Base-by-base conservation (phyloP, 2,888 invertebrate genomes). In the Carabus problematicus region DNA sequence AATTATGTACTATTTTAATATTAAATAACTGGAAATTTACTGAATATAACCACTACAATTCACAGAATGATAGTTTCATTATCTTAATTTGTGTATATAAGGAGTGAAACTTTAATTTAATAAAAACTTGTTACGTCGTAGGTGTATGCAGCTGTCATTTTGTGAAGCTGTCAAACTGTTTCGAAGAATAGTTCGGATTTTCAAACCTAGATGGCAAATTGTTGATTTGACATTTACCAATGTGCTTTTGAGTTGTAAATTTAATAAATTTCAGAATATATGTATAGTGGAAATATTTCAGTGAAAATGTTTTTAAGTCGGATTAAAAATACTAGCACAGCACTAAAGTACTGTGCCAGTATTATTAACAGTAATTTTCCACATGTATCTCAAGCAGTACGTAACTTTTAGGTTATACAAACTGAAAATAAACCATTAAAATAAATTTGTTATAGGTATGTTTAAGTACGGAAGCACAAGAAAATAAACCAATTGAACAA, bases 271-370 rank as follows among this genome's bases (percentile, higher is more conserved):
- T 3, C 29, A 29, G n/a, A n/a, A n/a, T n/a, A n/a, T n/a, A 29
- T 29, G 6, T 29, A 29, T 3, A 29, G 29, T 29, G 6, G 29
- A 29, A 2, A 29, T 29, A 29, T 29, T 29, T 29, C 29, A 29
- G 29, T 6, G 29, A 29, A 29, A 39, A 69, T 69, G 69, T 69
- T 69, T 8, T 47, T 69, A 56, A 69, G 40, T 47, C 69, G 69
- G 14, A 62, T 69, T 40, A 61, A 39, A 56, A 43, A 12, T 39
- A 45, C 69, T 45, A 41, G 47, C 12, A 16, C 69, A 61, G 41
- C 60, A 40, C n/a, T 62, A 14, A 61, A 62, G 62, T 60, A 60
- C 18, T 69, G 69, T 62, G 55, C 47, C 11, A 12, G 55, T 12
- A 18, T 69, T 19, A 43, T 62, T 16, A 69, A 61, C 45, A 29